Conservation (phyloP, 1,140 invertebrate species). For the Drosophila paulistorum region DNA sequence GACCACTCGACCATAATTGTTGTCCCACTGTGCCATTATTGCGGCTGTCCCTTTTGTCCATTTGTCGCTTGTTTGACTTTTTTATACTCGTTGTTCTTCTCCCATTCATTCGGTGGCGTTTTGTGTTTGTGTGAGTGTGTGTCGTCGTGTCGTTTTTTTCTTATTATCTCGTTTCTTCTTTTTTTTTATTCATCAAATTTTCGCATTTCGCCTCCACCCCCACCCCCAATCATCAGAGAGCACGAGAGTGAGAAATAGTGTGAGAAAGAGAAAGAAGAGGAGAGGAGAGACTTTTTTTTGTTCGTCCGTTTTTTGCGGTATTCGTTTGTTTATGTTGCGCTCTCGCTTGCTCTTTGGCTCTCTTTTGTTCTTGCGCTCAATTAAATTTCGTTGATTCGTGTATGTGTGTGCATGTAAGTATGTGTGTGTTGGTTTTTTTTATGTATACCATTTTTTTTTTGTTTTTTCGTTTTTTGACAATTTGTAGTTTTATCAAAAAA, state of each 20-base stretch:
- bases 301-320: constrained; percentile 42
- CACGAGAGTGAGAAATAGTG: too few species aligned
- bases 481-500: constrained; percentile 50
- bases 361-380: constrained; percentile 69
- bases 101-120: constrained; percentile 73
- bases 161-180: constrained; percentile 44
- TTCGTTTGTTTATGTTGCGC: constrained; percentile 73
- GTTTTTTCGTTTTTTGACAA: constrained; percentile 33
- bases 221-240: constrained; percentile 5
- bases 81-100: constrained; percentile 47
- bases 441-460: constrained; percentile 76
- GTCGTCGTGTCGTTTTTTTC: constrained; percentile 62
- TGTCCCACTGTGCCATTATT: constrained; percentile 51
- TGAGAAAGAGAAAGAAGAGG: constrained; percentile 17
- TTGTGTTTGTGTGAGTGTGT: constrained; percentile 53
- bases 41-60: constrained; percentile 35
- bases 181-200: constrained; percentile 60
- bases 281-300: constrained; percentile 36
- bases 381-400: constrained; percentile 80
- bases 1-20: constrained; percentile 15
- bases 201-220: constrained; percentile 61
- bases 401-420: constrained; percentile 41
- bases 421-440: constrained; percentile 63
- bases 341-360: constrained; percentile 56
- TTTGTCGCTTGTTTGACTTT: constrained; percentile 51